Evolutionary conservation across 2,113 vertebrate genomes (phyloP).

Genomic region (Nothocercus julius): DNA sequence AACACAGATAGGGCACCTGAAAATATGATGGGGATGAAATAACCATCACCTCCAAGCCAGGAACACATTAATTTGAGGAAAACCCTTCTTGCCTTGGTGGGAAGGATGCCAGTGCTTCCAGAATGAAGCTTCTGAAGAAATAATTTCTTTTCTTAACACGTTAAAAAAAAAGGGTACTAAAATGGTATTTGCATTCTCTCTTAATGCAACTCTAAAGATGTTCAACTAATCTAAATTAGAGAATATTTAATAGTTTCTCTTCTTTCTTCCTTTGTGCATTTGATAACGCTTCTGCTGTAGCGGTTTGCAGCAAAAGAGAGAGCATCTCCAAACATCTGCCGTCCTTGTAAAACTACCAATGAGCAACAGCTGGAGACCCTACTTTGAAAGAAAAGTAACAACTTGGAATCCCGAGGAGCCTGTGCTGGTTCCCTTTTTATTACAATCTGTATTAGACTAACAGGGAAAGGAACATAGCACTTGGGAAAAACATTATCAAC

Average conservation of each 20-base stretch:
- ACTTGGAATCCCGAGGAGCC: neutral
- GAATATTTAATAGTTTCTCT: neutral
- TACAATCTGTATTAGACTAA: neutral
- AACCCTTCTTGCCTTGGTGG: neutral
- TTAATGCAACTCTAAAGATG: neutral
- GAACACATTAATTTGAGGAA: neutral
- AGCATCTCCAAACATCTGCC: neutral
- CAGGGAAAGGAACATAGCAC: neutral
- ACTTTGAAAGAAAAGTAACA: neutral
- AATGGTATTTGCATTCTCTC: neutral
- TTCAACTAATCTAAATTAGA: neutral
- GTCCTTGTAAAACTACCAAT: accelerated
- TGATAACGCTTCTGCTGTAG: neutral
- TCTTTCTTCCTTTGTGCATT: neutral
- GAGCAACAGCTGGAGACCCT: accelerated
- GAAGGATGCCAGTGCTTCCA: neutral
- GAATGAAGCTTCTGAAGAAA: neutral
- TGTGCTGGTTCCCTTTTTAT: accelerated
- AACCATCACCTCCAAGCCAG: neutral
- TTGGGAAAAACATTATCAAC: neutral
- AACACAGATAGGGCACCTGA: neutral
- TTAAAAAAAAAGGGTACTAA: neutral
- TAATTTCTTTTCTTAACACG: neutral
- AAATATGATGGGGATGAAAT: neutral
- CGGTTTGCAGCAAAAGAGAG: accelerated